Percentiles rank a stretch among this genome's conserved stretches.
Conservation (phyloP, 2,888 invertebrate genomes). For the Drosophila anceps region DNA sequence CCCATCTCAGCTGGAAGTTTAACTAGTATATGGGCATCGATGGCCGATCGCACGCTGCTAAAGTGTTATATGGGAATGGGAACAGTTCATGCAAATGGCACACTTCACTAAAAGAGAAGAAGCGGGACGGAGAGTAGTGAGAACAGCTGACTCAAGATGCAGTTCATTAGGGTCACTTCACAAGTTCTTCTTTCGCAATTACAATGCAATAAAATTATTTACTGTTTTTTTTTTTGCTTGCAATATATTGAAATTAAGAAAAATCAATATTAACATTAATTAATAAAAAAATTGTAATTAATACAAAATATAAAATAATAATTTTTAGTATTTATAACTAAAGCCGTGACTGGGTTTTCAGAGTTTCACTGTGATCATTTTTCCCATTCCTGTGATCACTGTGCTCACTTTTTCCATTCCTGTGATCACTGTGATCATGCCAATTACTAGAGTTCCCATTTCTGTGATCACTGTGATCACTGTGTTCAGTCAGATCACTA, state of each 20-base stretch:
- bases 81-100: conserved; percentile 47
- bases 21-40: conserved; percentile 28
- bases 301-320: neutral
- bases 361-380: neutral
- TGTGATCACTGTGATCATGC: neutral
- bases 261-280: neutral
- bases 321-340: neutral
- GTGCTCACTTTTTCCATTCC: neutral
- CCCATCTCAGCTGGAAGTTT: neutral
- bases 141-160: conserved; percentile 35
- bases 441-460: neutral
- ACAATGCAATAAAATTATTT: neutral
- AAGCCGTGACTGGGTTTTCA: neutral
- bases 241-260: neutral
- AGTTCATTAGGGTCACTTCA: conserved; percentile 17
- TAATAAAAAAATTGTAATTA: neutral
- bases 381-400: no score
- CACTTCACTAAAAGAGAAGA: neutral
- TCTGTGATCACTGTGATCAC: neutral
- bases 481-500: neutral
- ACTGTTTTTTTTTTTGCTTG: neutral
- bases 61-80: conserved; percentile 64
- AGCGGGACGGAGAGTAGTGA: neutral
- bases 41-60: conserved; percentile 53
- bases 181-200: conserved; percentile 2